Evolutionary conservation across 2,888 invertebrate genomes (phyloP).

Genomic region (Erannis defoliaria): DNA sequence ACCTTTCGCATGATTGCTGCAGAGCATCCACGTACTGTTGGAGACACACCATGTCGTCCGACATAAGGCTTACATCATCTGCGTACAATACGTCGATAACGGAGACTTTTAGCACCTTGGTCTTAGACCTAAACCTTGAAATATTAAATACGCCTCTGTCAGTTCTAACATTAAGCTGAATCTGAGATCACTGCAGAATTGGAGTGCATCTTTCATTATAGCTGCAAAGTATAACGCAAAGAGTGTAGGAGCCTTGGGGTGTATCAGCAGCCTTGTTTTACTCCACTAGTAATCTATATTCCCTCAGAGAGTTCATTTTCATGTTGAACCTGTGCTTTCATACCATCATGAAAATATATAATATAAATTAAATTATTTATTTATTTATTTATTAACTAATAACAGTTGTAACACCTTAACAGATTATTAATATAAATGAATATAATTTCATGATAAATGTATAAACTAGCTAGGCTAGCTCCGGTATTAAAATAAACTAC

Average conservation of each 20-base stretch:
- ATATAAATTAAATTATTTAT: too few relatives aligned
- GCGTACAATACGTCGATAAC: not conserved
- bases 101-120: not conserved
- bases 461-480: too few relatives aligned
- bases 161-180: not conserved
- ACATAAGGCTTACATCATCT: conserved; percentile 1
- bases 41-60: not conserved
- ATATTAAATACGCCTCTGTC: not conserved
- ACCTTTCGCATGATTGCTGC: not conserved
- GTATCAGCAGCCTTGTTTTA: conserved; percentile 1
- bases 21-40: not conserved
- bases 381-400: too few relatives aligned
- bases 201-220: not conserved
- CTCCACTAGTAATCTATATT: too few relatives aligned
- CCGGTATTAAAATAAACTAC: conserved; percentile 37
- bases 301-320: too few relatives aligned
- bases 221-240: not conserved
- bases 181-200: not conserved
- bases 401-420: too few relatives aligned
- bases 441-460: too few relatives aligned
- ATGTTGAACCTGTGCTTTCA: too few relatives aligned
- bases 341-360: too few relatives aligned
- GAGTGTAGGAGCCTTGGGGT: not conserved
- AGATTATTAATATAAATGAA: too few relatives aligned
- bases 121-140: not conserved